These are phyloP conservation scores for Cetoscarus ocellatus DNA, from an alignment of 2,797 vertebrate species.

Conservation along the genomic window DNA sequence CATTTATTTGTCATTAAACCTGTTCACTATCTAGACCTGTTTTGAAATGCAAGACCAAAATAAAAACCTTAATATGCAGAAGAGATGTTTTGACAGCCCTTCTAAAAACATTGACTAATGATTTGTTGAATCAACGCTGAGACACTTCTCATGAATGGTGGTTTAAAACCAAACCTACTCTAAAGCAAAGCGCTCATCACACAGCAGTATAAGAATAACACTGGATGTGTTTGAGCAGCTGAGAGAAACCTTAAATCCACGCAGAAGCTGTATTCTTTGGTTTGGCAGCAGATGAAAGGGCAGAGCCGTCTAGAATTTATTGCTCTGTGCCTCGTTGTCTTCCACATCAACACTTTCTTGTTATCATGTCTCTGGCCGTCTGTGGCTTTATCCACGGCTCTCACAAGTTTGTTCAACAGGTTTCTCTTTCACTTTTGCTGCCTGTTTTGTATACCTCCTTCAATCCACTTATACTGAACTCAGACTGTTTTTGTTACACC, in stretches of 20 bases:
- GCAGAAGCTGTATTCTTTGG: constrained; percentile 21
- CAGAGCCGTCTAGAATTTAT: constrained; percentile 6
- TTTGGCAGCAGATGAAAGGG: constrained; percentile 52
- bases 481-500: background rate
- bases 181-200: constrained; percentile 19
- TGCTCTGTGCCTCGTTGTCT: constrained; percentile 15
- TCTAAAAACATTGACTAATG: constrained; percentile 11
- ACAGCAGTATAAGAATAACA: constrained; percentile 12
- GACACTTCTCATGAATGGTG: constrained; percentile 15
- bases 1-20: no score
- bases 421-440: constrained; percentile 22
- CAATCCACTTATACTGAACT: background rate
- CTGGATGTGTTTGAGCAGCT: constrained; percentile 23
- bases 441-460: background rate
- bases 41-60: no score
- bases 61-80: no score
- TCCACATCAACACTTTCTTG: constrained; percentile 37
- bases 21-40: no score
- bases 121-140: constrained; percentile 10
- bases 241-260: constrained; percentile 21
- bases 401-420: background rate
- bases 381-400: background rate
- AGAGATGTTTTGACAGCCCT: no score
- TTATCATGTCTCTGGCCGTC: constrained; percentile 9
- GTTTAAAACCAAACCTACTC: constrained; percentile 6